A percentile compares a stretch with the other conserved stretches of the same genome.
These are phyloP conservation scores for Mus spicilegus DNA, from an alignment of 2,113 vertebrate species.

Conservation along the genomic window DNA sequence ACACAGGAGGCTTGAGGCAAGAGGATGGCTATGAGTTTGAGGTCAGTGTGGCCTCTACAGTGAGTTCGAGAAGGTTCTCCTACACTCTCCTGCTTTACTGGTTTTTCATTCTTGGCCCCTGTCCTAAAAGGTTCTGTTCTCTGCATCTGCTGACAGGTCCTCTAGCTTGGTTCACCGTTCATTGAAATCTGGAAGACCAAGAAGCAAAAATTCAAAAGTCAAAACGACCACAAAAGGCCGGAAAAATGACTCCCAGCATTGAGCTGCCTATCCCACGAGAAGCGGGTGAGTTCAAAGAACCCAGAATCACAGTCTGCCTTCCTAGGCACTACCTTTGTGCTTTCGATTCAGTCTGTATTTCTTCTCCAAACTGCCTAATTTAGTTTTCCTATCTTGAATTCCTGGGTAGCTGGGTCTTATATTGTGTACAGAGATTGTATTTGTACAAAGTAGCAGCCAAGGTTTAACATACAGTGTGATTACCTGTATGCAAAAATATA, in stretches of 20 bases:
- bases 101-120: neutral
- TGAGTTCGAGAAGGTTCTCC: neutral
- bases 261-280: neutral
- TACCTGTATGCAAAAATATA: conserved; percentile 14
- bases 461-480: conserved; percentile 3
- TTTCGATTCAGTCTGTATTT: conserved; percentile 16
- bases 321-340: neutral
- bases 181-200: neutral
- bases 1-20: too few species aligned
- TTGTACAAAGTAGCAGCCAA: neutral
- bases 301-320: neutral
- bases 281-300: neutral
- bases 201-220: neutral
- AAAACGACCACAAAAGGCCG: neutral
- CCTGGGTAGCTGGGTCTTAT: neutral
- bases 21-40: neutral
- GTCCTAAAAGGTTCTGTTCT: neutral
- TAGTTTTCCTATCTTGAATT: conserved; percentile 1
- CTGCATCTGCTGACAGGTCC: neutral
- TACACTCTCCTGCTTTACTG: neutral
- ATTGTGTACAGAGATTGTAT: neutral
- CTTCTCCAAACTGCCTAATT: neutral
- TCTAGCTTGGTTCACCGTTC: neutral
- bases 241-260: neutral
- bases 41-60: neutral